These are phyloP conservation scores for Boloria euphrosyne DNA, from an alignment of 2,888 invertebrate genomes.

Conservation along the genomic window DNA sequence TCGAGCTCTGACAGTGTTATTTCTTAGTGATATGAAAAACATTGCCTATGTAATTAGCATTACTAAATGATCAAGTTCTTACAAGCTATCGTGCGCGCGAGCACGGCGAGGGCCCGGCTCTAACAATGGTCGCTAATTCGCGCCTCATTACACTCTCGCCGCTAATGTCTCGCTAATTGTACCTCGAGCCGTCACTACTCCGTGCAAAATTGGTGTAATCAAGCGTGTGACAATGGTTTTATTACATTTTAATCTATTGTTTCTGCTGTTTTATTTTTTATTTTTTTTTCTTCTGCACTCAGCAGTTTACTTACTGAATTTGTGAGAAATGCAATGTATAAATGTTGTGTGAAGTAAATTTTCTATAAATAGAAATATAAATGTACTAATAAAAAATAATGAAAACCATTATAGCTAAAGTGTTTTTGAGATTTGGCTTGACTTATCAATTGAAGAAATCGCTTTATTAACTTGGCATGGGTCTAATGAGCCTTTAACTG, in stretches of 20 bases:
- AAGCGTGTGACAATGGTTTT: slow-evolving; percentile 23
- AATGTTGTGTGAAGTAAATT: too few species aligned
- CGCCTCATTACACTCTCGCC: slow-evolving; percentile 59
- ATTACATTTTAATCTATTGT: slow-evolving; percentile 23
- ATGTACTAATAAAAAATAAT: too few species aligned
- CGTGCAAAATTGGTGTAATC: slow-evolving; percentile 26
- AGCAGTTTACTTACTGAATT: too few species aligned
- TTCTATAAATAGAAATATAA: too few species aligned
- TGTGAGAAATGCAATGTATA: too few species aligned
- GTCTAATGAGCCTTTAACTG: not conserved
- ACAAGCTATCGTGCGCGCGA: too few species aligned
- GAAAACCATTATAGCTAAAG: too few species aligned
- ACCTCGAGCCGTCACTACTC: slow-evolving; percentile 27
- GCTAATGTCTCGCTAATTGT: slow-evolving; percentile 60
- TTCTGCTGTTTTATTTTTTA: slow-evolving; percentile 7
- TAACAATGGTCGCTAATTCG: slow-evolving; percentile 61
- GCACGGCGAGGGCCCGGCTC: slow-evolving; percentile 1
- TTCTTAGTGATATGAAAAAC: too few species aligned
- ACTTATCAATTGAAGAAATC: not conserved
- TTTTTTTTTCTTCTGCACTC: not conserved
- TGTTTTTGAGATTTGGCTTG: not conserved
- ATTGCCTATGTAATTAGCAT: too few species aligned
- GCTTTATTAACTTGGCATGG: not conserved
- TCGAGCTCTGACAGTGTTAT: too few species aligned
- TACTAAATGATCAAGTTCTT: too few species aligned